Evolutionary conservation across 2,113 vertebrate genomes (phyloP), one percentile per base, ranked within the genome.

Genomic region (Oxyura jamaicensis): DNA sequence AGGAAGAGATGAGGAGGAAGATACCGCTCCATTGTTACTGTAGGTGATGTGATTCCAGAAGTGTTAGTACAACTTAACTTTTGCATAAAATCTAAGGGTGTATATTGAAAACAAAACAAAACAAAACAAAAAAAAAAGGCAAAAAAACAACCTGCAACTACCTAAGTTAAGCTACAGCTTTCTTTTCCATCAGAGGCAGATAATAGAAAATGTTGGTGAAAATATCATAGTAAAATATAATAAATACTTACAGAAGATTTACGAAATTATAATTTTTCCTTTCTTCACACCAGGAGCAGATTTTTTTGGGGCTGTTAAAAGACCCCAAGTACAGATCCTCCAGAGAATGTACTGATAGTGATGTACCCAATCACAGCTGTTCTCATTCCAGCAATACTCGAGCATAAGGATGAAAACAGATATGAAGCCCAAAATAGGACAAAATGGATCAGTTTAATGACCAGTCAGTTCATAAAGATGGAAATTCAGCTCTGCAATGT

Each of bases 391-490:
- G 77, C 65, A 74, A 68, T 83, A 39, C 75, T 95, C 72, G 75
- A 94, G 56, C 42, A 48, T 69, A 94, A 75, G 79, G 82, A 73
- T 95, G 96, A 92, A 97, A 97, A 86, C 73, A 87, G 93, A 96
- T 96, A 88, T 42, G 87, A 85, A 92, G 89, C 87, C 92, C 80
- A 94, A 89, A 96, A 97, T 95, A 97, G 96, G 93, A 91, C 69
- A 93, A 96, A 95, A 86, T 79, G 0, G 88, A 91, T 88, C 46
- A 41, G 68, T 80, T 87, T 76, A 91, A 83, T 44, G 65, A 39
- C 59, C 36, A 58, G 25, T 26, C 17, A 75, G 65, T 58, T 83
- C 55, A 69, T 44, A 78, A 82, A 67, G 76, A 42, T 69, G 72
- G 84, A 88, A 91, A 76, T 17, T 44, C 31, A 71, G 17, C 35